Evolutionary conservation across 2,113 vertebrate genomes (phyloP), one percentile per base, ranked within the genome.

Genomic region (Arvicanthis niloticus): DNA sequence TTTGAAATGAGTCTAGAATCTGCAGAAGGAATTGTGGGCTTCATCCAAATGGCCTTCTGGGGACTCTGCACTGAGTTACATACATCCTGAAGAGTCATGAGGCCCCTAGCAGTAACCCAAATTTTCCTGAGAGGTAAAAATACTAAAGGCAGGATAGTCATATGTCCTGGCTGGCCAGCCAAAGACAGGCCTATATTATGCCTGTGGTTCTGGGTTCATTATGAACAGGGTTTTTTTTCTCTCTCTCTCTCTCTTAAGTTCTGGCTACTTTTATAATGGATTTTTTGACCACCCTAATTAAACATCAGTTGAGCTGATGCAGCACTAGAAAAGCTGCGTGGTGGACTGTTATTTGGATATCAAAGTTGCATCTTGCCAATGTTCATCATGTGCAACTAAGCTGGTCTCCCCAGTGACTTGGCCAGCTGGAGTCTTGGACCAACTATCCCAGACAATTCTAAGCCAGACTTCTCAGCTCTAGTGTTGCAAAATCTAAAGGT

Each of bases 331-430:
- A 56, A 15, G 16, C 53, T 9, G 2, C 19, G 7, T 70, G 51
- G 19, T 22, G 24, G 13, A 87, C 2, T 85, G 29, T 91, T 40
- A 3, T 88, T 76, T 86, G 88, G 48, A 78, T 65, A 67, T 22
- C 80, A 89, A 88, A 94, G 53, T 88, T 81, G 45, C 76, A 86
- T 90, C 91, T 88, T 94, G 76, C 65, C 92, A 68, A 21, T 89
- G 82, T 93, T 76, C 29, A 42, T 40, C 4, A 5, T 62, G 60
- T 70, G 56, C 62, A 56, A 31, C 89, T 62, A 51, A 88, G 81
- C 21, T 19, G 42, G 13, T 37, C 48, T 51, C 42, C 15, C 58
- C 37, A 62, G n/a, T 81, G 75, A 88, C 56, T 82, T 51, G 67
- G 29, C 65, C 72, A 70, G 31, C 82, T 94, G 65, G 56, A 84